Base-by-base conservation (phyloP, 2,113 vertebrate genomes). In the Centropus bengalensis region DNA sequence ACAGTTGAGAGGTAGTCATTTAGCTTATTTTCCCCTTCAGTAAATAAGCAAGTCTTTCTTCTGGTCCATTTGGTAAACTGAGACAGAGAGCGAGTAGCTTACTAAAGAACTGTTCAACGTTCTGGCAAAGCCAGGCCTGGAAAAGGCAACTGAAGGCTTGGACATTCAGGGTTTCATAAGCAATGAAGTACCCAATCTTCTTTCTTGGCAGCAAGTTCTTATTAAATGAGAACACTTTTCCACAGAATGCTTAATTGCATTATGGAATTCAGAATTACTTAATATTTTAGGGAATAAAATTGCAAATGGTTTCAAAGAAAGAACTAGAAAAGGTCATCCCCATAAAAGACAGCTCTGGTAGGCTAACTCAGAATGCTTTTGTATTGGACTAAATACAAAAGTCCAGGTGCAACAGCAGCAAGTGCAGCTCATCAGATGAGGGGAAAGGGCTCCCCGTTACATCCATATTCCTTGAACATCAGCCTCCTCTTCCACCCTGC, bases 361-460 rank as follows among this genome's bases (percentile, higher is more conserved):
- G 14, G 19, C 55, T 74, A 30, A 38, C 15, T 19, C 12, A 67
- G 36, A 36, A 36, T 36, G 36, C 36, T 78, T 87, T 60, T n/a
- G 6, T 86, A 6, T 12, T 66, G 36, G 21, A 40, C 30, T 58
- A 55, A 28, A 17, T 40, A 33, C 6, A 42, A 9, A 80, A 69
- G 13, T 77, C 21, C 45, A 66, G 23, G 49, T 38, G 13, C 6
- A 77, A 56, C 8, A 62, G 68, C 64, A 80, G 21, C 28, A 27
- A 60, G 11, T 49, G 27, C n/a, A 76, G 1, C 7, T 1, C 7
- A 32, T 10, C 0, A 0, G 13, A 74, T 38, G 26, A 54, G 24
- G 5, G 10, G 9, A 30, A 62, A 73, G 62, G 3, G 1, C 60
- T 81, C 36, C 17, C 56, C 17, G 14, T 52, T 56, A 54, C 26